Evolutionary conservation across 2,113 vertebrate species (phyloP).

Genomic region (Paradoxurus hermaphroditus): DNA sequence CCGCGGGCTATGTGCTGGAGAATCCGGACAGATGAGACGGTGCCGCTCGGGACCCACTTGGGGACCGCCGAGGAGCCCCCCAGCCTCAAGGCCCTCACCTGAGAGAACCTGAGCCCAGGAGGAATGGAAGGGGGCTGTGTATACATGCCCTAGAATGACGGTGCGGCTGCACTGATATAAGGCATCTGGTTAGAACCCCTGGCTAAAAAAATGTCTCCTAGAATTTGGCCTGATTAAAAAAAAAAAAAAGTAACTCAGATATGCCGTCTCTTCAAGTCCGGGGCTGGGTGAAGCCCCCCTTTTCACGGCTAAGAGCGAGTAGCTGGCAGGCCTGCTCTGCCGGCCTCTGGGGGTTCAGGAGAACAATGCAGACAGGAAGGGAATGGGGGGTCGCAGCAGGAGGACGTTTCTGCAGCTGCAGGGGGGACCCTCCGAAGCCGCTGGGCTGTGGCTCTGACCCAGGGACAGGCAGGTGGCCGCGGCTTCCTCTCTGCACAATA

Average conservation of each 20-base stretch:
- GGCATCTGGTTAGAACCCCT: neutral
- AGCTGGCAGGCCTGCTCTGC: neutral
- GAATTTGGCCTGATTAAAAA: neutral
- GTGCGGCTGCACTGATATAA: neutral
- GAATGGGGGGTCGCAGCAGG: neutral
- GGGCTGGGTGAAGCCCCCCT: neutral
- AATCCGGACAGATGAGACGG: neutral
- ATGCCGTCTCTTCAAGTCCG: neutral
- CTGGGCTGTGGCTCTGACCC: neutral
- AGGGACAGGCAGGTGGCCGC: constrained; percentile 29
- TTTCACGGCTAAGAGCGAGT: constrained; percentile 30
- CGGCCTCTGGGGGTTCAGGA: neutral
- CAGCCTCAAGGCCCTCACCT: neutral
- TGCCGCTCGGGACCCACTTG: neutral
- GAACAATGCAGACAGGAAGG: constrained; percentile 23
- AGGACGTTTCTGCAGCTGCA: neutral
- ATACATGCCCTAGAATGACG: rapidly evolving
- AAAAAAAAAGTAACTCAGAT: neutral
- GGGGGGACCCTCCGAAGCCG: neutral
- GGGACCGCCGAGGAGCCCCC: neutral
- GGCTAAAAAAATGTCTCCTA: neutral
- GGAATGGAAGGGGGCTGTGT: neutral
- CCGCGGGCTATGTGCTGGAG: neutral
- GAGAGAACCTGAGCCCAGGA: neutral
- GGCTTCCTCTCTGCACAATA: neutral